Evolutionary conservation across 2,797 vertebrate genomes (phyloP).

Genomic region (Thripadectes ignobilis): DNA sequence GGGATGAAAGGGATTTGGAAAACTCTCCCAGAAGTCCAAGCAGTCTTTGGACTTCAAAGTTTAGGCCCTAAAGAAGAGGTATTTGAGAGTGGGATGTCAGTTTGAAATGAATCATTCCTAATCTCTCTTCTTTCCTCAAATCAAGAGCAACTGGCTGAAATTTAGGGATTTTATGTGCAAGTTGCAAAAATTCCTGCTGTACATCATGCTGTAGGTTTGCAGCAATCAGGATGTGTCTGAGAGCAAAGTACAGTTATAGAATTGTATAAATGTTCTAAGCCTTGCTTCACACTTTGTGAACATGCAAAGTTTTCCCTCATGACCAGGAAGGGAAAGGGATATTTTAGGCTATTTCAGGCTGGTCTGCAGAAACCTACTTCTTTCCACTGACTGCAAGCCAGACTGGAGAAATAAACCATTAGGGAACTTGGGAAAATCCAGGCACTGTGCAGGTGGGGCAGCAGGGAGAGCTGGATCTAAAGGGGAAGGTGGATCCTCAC

Average conservation of each 20-base stretch:
- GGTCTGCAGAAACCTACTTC: neutral
- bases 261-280: neutral
- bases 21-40: neutral
- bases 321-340: neutral
- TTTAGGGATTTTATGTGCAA: neutral
- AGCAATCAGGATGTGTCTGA: neutral
- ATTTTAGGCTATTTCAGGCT: neutral
- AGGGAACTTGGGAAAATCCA: neutral
- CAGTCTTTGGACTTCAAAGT: neutral
- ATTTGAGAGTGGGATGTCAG: neutral
- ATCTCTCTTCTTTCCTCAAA: neutral
- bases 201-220: neutral
- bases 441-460: neutral
- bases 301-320: accelerated
- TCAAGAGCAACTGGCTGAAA: neutral
- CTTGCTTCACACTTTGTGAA: neutral
- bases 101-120: neutral
- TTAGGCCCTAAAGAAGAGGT: neutral
- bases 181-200: neutral
- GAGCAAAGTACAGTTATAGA: neutral
- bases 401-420: neutral
- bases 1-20: neutral
- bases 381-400: neutral
- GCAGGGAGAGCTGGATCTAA: neutral
- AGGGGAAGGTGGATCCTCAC: neutral